Conservation (phyloP, 2,113 vertebrate genomes). For the Tonatia bakeri region DNA sequence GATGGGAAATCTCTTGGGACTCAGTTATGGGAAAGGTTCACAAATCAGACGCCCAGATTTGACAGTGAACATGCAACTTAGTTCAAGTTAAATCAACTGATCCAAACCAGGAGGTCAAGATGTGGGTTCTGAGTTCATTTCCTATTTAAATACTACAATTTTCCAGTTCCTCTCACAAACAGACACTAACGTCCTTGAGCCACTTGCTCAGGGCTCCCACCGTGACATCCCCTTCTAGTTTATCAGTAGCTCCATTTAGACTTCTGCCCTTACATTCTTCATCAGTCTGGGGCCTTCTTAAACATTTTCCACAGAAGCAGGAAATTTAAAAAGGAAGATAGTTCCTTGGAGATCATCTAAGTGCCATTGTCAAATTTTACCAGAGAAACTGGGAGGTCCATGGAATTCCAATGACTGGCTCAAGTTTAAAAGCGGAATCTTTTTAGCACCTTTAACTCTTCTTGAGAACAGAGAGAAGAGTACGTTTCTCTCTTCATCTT, state of each 20-base stretch:
- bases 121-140: neutral
- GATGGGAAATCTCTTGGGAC: neutral
- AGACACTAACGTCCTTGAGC: neutral
- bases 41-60: neutral
- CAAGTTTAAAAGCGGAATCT: neutral
- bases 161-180: neutral
- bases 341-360: neutral
- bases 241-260: neutral
- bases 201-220: neutral
- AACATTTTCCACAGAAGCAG: neutral
- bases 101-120: neutral
- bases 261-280: neutral
- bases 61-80: neutral
- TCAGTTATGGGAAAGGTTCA: slow-evolving; percentile 38
- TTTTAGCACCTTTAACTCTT: neutral
- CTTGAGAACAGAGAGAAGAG: neutral
- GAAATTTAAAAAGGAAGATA: neutral
- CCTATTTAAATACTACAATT: neutral
- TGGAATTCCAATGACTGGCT: neutral
- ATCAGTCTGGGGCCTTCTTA: neutral
- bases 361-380: neutral
- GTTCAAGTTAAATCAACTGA: neutral
- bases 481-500: neutral
- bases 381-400: neutral
- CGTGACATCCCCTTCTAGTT: neutral